Base-by-base conservation (phyloP, 2,113 vertebrate genomes). In the Vidua macroura region DNA sequence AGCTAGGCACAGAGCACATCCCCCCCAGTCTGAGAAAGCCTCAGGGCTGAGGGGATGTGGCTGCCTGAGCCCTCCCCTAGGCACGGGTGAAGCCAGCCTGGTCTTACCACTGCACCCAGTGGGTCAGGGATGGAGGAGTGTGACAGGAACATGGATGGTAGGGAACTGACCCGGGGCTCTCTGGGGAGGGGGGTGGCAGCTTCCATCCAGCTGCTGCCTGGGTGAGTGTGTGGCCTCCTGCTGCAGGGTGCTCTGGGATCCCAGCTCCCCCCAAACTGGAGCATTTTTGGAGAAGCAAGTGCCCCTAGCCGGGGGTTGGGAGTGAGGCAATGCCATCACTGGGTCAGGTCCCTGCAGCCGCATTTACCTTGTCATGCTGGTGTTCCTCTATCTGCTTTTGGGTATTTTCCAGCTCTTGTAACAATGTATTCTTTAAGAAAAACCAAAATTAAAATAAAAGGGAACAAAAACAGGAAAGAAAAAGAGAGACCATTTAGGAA, bases 321-420 rank as follows among this genome's bases (percentile, higher is more conserved):
- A 75, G 83, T 8, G 33, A 90, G 88, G 72, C 88, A 55, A n/a
- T 2, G 37, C 70, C 41, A 59, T 53, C 90, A 17, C 77, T 48
- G 31, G 64, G 48, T 51, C 72, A 87, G 69, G 66, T 73, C 63
- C 73, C 83, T 75, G 78, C 69, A 77, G 90, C 49, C 1, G 4
- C 91, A 68, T 95, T 97, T 98, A 99, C 99, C 99, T 99, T 99
- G 94, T 98, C 98, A 68, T 98, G 98, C 70, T 99, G 99, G 94
- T 98, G 99, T 87, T 99, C 99, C 95, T 99, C 99, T 39, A 99
- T 98, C 96, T 99, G 99, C 97, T 99, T 98, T 97, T 99, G 99
- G 88, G 98, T 99, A 96, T 98, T 99, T 97, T 99, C 99, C 88
- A 99, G 98, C 95, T 99, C 99, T 97, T 99, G 99, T 91, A 99